Percentiles rank a stretch among this genome's conserved stretches.
These are phyloP conservation scores for Carabus problematicus DNA, from an alignment of 2,888 invertebrate species.

Conservation along the genomic window DNA sequence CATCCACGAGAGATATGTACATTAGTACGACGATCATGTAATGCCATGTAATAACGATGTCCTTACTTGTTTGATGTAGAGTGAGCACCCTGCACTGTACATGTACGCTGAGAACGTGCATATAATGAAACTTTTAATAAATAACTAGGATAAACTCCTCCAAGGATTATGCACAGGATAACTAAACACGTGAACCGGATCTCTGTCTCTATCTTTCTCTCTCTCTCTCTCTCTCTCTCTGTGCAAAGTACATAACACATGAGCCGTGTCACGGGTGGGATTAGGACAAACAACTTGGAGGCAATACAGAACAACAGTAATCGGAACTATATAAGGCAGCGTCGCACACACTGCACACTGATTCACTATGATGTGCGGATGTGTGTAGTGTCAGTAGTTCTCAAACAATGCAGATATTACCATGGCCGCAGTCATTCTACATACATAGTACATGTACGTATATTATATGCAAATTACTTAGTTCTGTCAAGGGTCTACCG, in stretches of 20 bases:
- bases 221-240: neutral
- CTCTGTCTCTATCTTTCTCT: neutral
- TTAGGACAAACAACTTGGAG: neutral
- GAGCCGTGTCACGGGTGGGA: neutral
- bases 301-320: slow-evolving; percentile 4
- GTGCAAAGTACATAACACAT: slow-evolving; percentile 11
- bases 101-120: slow-evolving; percentile 12
- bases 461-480: no score
- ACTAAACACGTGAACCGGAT: slow-evolving; percentile 1
- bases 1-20: neutral
- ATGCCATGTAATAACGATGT: neutral
- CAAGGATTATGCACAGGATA: slow-evolving; percentile 26
- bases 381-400: no score
- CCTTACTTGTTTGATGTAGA: neutral
- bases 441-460: no score
- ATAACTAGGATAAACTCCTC: slow-evolving; percentile 37
- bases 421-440: no score
- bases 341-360: no score
- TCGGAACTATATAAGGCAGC: neutral
- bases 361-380: no score
- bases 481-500: no score
- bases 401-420: no score
- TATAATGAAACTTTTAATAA: slow-evolving; percentile 39
- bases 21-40: neutral
- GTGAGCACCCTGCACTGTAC: neutral